Evolutionary conservation across 2,797 vertebrate genomes (phyloP), one percentile per base, ranked within the genome.

Genomic region (Podarcis siculus): DNA sequence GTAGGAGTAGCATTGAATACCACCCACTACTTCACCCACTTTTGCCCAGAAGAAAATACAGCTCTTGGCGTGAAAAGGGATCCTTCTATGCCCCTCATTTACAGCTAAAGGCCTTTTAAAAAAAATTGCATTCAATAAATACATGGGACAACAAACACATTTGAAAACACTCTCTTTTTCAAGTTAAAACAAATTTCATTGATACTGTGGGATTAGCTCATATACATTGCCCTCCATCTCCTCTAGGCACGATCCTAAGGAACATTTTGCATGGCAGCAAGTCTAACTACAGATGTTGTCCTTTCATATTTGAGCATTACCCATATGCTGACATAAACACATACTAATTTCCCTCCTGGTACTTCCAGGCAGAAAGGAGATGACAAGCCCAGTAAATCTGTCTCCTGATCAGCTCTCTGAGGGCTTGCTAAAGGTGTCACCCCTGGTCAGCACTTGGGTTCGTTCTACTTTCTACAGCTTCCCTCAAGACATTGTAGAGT

Each of bases 391-490:
- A 45, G 25, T 73, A 90, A 87, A 83, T 87, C 39, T 13, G 81
- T 76, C 69, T 23, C 21, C 30, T 15, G 13, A 73, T 64, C 30
- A 45, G 66, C 17, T 72, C 39, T 55, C 39, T 8, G 4, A 73
- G 32, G 39, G 12, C 79, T 79, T 66, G 25, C 80, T 85, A 39
- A 82, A 86, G 39, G 66, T 83, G 75, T 71, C 5, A 25, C 45
- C 75, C 39, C 13, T 17, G 32, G 64, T 32, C 64, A 79, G 45
- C 8, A 3, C 66, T 78, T 55, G 76, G 30, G 55, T 67, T 3
- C 75, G 3, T 55, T 82, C 6, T 67, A 55, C 39, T 87, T 92
- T 73, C 69, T 30, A 87, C 37, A 75, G 42, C n/a, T 78, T 84
- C 23, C 25, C 69, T 83, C 25, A 91, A 85, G 67, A 79, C 79